Conservation (phyloP, 2,888 invertebrate species). For the Siphonodentalium dalli region DNA sequence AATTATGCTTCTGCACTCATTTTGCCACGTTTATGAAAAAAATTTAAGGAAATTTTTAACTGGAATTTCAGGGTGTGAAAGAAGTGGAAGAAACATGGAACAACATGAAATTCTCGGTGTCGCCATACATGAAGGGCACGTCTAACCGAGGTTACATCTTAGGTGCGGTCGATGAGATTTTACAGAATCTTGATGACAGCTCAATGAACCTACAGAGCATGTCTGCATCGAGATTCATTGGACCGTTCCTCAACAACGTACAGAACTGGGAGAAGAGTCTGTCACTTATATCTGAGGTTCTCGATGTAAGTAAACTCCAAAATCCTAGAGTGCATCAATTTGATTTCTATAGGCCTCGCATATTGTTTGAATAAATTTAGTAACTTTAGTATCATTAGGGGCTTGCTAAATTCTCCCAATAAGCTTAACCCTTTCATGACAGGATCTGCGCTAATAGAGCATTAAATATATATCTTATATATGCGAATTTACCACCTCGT, state of each 20-base stretch:
- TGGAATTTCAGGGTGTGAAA: slow-evolving; percentile 74
- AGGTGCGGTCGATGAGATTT: slow-evolving; percentile 83
- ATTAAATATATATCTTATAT: too few species aligned
- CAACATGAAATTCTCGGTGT: slow-evolving; percentile 65
- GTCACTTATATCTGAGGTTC: slow-evolving; percentile 82
- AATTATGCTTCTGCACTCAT: too few species aligned
- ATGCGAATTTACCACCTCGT: too few species aligned
- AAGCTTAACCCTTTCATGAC: too few species aligned
- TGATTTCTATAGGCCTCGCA: too few species aligned
- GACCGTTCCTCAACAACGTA: slow-evolving; percentile 83
- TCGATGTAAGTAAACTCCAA: slow-evolving; percentile 76
- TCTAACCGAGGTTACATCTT: slow-evolving; percentile 84
- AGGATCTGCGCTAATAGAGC: too few species aligned
- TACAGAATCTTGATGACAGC: slow-evolving; percentile 84
- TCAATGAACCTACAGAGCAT: slow-evolving; percentile 90
- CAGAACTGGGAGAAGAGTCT: slow-evolving; percentile 86
- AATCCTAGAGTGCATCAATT: too few species aligned
- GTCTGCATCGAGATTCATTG: slow-evolving; percentile 76
- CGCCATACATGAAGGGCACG: slow-evolving; percentile 68
- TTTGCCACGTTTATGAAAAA: too few species aligned
- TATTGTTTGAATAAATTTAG: too few species aligned
- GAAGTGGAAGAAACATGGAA: slow-evolving; percentile 76
- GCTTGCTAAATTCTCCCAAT: too few species aligned
- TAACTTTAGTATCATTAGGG: too few species aligned
- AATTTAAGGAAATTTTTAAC: too few species aligned